Base-by-base conservation (phyloP, 2,113 vertebrate species). In the Ahaetulla prasina region DNA sequence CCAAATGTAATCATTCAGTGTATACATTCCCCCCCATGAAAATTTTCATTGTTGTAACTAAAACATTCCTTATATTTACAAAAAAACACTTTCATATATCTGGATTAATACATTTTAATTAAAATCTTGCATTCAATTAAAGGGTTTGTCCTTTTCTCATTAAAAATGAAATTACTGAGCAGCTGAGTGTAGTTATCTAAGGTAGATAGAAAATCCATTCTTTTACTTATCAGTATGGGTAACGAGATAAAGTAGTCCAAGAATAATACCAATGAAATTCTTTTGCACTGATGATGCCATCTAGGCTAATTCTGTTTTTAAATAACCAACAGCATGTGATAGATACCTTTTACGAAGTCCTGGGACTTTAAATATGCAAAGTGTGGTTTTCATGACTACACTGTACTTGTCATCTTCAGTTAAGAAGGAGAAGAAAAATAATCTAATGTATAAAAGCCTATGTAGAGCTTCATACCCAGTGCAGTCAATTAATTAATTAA, bases 21-120 rank as follows among this genome's bases (percentile, higher is more conserved):
- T 91, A 93, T 53, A 92, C 68, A 30, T 87, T 94, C 14, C 88
- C 68, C 50, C 35, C 0, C 10, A 43, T 47, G 49, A 92, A 39
- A 2, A 23, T 93, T 2, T 0, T 90, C 45, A 91, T 85, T 1
- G 25, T 89, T 39, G 54, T 54, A 87, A 53, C 0, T 91, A 54
- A 49, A 20, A 91, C 35, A 89, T 7, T 25, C 27, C 53, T 54
- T 39, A 55, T 43, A 91, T 84, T 47, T 47, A 2, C 35, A 63
- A 49, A 63, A 49, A 84, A 35, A 0, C 43, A 89, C 92, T 43
- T 91, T 94, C 88, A 10, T 89, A 60, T 43, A 85, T 89, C 11
- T 0, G 0, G 53, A 47, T 45, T 90, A 60, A 93, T 23, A 0
- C 4, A n/a, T 16, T 80, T 80, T 53, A 88, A 50, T 90, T 22